Evolutionary conservation across 2,797 vertebrate genomes (phyloP).

Genomic region (Tolypeutes matacus): DNA sequence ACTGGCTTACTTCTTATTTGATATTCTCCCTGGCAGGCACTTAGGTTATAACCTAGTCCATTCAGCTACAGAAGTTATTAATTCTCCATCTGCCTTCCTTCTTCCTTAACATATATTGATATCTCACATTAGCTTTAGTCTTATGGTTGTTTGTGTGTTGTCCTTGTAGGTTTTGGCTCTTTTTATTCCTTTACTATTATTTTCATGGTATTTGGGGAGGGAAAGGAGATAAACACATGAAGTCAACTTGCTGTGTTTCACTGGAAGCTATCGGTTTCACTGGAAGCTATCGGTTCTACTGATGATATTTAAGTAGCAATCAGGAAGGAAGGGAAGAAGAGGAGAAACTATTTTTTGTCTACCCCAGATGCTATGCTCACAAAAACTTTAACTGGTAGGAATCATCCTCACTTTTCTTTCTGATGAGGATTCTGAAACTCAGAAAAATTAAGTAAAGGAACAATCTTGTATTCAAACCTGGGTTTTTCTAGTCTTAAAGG

Average conservation of each 20-base stretch:
- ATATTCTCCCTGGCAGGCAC: not conserved
- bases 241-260: not conserved
- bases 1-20: not conserved
- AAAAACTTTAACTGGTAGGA: constrained; percentile 31
- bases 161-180: not conserved
- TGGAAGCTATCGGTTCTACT: not conserved
- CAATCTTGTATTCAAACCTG: not conserved
- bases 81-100: not conserved
- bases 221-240: constrained; percentile 7
- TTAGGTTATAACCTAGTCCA: not conserved
- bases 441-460: constrained; percentile 51
- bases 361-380: not conserved
- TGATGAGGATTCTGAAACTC: constrained; percentile 53
- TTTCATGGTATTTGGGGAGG: constrained; percentile 38
- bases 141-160: not conserved
- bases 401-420: constrained; percentile 63
- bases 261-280: constrained; percentile 31
- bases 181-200: constrained; percentile 41
- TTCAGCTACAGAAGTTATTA: not conserved
- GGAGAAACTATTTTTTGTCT: constrained; percentile 33
- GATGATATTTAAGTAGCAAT: constrained; percentile 47
- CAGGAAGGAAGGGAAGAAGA: not conserved
- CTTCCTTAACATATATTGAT: constrained; percentile 14
- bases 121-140: not conserved
- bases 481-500: constrained; percentile 23